phyloP scores from a whole-genome alignment of 2,113 vertebrate genomes.

The Vidua macroura region DNA sequence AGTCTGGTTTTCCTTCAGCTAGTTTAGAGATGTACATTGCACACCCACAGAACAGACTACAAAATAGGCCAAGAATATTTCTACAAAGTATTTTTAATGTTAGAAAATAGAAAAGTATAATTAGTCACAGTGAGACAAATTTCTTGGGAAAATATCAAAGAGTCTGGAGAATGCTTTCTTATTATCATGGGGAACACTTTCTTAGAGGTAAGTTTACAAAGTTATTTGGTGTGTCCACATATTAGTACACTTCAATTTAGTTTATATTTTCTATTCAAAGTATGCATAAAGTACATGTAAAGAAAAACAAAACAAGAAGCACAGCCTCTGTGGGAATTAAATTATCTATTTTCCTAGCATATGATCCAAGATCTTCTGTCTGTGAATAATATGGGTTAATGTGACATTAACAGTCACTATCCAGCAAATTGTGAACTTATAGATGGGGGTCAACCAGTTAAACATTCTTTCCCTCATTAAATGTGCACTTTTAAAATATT shows the following conservation, averaged over 20 bases:
- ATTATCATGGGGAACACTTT: not conserved
- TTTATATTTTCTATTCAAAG: not conserved
- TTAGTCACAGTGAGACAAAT: not conserved
- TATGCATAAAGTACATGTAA: not conserved
- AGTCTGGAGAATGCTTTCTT: not conserved
- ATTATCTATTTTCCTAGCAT: not conserved
- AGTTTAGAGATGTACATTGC: not conserved
- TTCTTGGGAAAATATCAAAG: not conserved
- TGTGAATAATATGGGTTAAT: not conserved
- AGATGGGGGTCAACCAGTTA: not conserved
- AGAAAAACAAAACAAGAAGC: not conserved
- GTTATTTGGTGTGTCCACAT: fast-evolving
- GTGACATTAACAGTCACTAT: not conserved
- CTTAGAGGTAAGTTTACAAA: not conserved
- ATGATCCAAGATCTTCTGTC: not conserved
- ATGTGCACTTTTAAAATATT: not conserved
- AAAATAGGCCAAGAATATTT: not conserved
- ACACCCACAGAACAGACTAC: not conserved
- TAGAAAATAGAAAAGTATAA: not conserved
- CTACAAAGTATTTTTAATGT: not conserved
- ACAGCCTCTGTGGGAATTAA: not conserved
- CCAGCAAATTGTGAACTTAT: not conserved
- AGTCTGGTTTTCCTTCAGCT: not conserved
- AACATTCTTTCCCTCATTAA: not conserved
- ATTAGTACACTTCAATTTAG: not conserved